Evolutionary conservation across 2,797 vertebrate species (phyloP), one percentile per base, ranked within the genome.

Genomic region (Coranthus polyacanthus): DNA sequence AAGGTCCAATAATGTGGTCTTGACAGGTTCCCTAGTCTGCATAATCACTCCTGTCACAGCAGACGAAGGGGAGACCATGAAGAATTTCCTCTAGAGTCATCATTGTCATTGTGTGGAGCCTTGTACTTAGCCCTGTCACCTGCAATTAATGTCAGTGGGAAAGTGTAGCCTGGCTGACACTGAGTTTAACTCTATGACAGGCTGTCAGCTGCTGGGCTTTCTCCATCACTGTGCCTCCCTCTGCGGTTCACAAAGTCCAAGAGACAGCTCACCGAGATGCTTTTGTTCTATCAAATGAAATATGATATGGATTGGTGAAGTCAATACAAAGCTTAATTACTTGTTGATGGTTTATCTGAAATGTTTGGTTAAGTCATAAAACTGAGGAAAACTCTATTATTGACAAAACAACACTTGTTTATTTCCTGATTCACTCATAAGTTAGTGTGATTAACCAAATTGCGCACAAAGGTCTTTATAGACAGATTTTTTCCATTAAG

Each of bases 41-140:
- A 87, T 91, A 92, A 91, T 89, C 72, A 82, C 65, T 81, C 57
- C 79, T 90, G 85, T 92, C 89, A 90, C 66, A 56, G 83, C 52
- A 63, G 73, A 73, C 46, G 45, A 75, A 75, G 75, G 39, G 50
- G 69, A 72, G 62, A 74, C 63, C 74, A 42, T 88, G 83, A 88
- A 86, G 75, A 91, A 91, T 86, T 89, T 90, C 79, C 79, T 86
- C 82, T 22, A 34, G 75, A 90, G 85, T 90, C 83, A 78, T 86
- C 78, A 56, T 88, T 90, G 85, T 75, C 77, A 78, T 75, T 69
- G 84, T 78, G 84, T 80, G 77, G 76, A 85, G 80, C 79, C 81
- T 88, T 57, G 78, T 86, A 84, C 82, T 92, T 92, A 90, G 83
- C 83, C 88, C 79, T 90, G 91, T 91, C 93, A 90, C 85, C 91